Percentiles rank a stretch among this genome's conserved stretches.
phyloP scores from a whole-genome alignment of 1,140 invertebrate genomes.

The Drosophila navojoa region DNA sequence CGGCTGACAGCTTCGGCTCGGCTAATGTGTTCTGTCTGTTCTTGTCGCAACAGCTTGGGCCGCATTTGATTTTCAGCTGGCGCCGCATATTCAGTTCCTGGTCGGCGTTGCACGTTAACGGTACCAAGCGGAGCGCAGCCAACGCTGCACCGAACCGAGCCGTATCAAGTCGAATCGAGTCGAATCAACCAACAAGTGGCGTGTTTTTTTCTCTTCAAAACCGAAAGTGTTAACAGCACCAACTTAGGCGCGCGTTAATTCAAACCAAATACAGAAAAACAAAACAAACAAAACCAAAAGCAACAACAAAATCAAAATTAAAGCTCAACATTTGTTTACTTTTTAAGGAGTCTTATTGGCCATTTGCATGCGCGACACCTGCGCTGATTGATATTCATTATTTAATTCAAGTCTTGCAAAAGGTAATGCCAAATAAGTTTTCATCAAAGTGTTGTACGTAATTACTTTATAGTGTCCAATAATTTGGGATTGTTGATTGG shows the following conservation, averaged over 20 bases:
- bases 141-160: conserved; percentile 5
- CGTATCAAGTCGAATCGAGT: conserved; percentile 8
- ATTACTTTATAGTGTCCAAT: not conserved
- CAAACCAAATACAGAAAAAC: not conserved
- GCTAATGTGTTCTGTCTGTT: conserved; percentile 28
- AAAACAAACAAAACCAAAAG: not conserved
- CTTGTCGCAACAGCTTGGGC: conserved; percentile 67
- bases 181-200: conserved; percentile 61
- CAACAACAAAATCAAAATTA: not conserved
- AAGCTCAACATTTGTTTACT: conserved; percentile 12
- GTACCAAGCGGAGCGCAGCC: conserved; percentile 39
- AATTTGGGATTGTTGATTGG: not conserved
- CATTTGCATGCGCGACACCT: conserved; percentile 22
- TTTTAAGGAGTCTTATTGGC: not conserved
- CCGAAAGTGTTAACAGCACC: conserved; percentile 8
- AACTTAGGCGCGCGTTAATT: conserved; percentile 8
- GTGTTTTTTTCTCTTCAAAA: conserved; percentile 15
- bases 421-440: conserved; percentile 33
- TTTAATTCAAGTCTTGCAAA: conserved; percentile 9
- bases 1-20: conserved; percentile 14
- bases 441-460: not conserved
- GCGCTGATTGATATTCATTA: conserved; percentile 30
- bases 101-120: conserved; percentile 66
- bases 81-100: conserved; percentile 63
- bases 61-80: conserved; percentile 46